Evolutionary conservation across 2,113 vertebrate genomes (phyloP).

Genomic region (Tupaia chinensis): DNA sequence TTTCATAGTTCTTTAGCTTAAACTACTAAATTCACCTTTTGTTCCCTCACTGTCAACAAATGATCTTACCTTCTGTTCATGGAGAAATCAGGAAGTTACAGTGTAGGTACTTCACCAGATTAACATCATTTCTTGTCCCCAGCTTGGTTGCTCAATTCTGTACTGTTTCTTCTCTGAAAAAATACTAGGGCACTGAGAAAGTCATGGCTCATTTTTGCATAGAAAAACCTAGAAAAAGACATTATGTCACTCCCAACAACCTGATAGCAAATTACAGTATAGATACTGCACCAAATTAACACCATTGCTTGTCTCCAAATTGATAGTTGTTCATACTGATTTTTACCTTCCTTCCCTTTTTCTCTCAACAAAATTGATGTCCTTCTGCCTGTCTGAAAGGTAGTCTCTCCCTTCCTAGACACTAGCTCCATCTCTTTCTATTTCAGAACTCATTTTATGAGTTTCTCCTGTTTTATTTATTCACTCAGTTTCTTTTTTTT

Average conservation of each 20-base stretch:
- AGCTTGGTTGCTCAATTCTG: background rate
- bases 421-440: background rate
- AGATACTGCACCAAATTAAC: no score
- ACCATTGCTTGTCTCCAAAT: no score
- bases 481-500: background rate
- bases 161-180: background rate
- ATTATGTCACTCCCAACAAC: no score
- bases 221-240: no score
- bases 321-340: no score
- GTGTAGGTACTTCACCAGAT: background rate
- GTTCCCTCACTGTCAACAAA: background rate
- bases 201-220: no score
- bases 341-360: background rate
- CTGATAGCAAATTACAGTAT: no score
- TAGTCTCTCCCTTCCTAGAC: background rate
- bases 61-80: conserved; percentile 1
- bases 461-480: no score
- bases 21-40: background rate
- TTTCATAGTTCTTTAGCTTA: background rate
- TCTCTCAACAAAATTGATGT: background rate
- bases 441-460: conserved; percentile 9
- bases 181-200: no score
- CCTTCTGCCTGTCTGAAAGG: background rate
- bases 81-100: background rate
- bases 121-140: background rate